Evolutionary conservation across 1,140 invertebrate species (phyloP).

Genomic region (Meloidogyne exigua): DNA sequence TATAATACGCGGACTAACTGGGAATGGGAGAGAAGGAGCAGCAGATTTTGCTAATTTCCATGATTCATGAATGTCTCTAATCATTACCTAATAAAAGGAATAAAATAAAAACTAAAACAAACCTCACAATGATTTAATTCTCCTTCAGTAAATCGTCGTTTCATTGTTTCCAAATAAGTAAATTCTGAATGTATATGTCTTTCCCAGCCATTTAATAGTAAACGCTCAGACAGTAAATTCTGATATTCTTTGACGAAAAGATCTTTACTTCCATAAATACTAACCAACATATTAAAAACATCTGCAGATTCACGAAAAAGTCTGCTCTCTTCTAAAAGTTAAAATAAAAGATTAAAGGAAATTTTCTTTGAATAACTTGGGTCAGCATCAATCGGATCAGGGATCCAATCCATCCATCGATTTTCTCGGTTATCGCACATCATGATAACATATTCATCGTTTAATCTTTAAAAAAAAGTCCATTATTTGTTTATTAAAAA

Average conservation of each 20-base stretch:
- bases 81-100: slow-evolving; percentile 70
- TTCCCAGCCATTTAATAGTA: slow-evolving; percentile 79
- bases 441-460: slow-evolving; percentile 59
- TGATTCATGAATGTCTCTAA: slow-evolving; percentile 87
- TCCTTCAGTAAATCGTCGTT: slow-evolving; percentile 88
- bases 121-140: slow-evolving; percentile 96
- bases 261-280: slow-evolving; percentile 96
- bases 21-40: slow-evolving; percentile 54
- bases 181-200: slow-evolving; percentile 79
- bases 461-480: slow-evolving; percentile 36
- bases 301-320: slow-evolving; percentile 74
- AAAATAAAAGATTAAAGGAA: neutral
- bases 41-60: slow-evolving; percentile 73
- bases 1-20: slow-evolving; percentile 78
- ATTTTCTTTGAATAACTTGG: slow-evolving; percentile 38
- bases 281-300: slow-evolving; percentile 95
- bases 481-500: neutral
- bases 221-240: slow-evolving; percentile 84
- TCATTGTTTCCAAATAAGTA: slow-evolving; percentile 88
- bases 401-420: slow-evolving; percentile 49
- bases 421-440: slow-evolving; percentile 46
- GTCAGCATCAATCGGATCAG: slow-evolving; percentile 56
- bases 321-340: slow-evolving; percentile 63
- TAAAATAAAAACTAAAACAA: neutral
- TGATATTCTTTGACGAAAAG: slow-evolving; percentile 97